Evolutionary conservation across 1,140 invertebrate species (phyloP).

Genomic region (Delia radicum): DNA sequence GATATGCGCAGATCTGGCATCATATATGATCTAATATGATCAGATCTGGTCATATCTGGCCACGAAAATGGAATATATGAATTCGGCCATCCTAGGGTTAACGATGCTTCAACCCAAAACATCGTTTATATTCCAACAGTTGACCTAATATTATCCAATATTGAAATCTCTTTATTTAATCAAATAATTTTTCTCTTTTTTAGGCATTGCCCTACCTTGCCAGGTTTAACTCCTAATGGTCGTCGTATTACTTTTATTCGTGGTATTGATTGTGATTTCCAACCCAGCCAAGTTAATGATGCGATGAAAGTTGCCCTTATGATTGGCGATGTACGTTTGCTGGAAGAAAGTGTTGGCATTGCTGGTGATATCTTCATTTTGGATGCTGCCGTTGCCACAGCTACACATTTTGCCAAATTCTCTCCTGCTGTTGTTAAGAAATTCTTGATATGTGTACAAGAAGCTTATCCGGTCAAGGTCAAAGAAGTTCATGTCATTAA

Average conservation of each 20-base stretch:
- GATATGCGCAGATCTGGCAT: no score
- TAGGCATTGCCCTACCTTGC: constrained; percentile 74
- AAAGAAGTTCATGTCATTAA: constrained; percentile 86
- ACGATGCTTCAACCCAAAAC: no score
- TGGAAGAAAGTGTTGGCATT: constrained; percentile 73
- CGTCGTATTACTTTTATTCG: constrained; percentile 73
- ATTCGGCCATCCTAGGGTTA: no score
- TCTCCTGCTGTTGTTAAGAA: constrained; percentile 76
- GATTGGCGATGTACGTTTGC: constrained; percentile 78
- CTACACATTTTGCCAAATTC: constrained; percentile 73
- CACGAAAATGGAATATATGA: no score
- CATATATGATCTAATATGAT: no score
- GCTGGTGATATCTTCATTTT: constrained; percentile 80
- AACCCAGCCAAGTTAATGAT: constrained; percentile 64
- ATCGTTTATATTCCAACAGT: no score
- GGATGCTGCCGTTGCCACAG: constrained; percentile 72
- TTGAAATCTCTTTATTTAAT: not conserved
- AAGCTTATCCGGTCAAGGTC: constrained; percentile 82
- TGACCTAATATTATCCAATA: not conserved
- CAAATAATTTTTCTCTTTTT: constrained; percentile 34
- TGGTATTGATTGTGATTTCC: constrained; percentile 63
- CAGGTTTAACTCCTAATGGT: constrained; percentile 75
- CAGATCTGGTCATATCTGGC: no score
- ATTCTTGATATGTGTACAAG: constrained; percentile 78
- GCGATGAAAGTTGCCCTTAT: constrained; percentile 77